Evolutionary conservation across 2,797 vertebrate genomes (phyloP).

Genomic region (Cyprinodon diabolis): DNA sequence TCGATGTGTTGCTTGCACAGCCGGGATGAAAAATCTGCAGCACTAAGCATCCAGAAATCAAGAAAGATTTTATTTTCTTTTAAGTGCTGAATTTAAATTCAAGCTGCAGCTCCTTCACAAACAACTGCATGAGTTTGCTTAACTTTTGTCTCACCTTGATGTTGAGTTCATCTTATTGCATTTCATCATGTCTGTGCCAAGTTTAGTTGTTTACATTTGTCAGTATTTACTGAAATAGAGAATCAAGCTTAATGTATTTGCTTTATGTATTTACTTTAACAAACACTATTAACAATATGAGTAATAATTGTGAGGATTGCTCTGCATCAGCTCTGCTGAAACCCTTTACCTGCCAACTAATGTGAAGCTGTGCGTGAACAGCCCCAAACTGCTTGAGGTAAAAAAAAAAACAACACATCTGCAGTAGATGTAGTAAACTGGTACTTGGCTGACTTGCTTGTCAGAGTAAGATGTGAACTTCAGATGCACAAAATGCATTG

Average conservation of each 20-base stretch:
- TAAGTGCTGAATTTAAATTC: neutral
- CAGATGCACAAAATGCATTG: conserved; percentile 43
- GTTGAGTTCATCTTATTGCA: conserved; percentile 27
- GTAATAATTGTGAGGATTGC: conserved; percentile 37
- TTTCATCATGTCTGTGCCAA: conserved; percentile 58
- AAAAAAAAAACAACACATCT: conserved; percentile 57
- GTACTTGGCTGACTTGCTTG: conserved; percentile 51
- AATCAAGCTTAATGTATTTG: conserved; percentile 1
- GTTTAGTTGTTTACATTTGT: conserved; percentile 59
- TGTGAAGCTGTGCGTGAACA: conserved; percentile 34
- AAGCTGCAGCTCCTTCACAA: conserved; percentile 1
- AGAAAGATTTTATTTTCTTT: neutral
- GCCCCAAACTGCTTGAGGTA: conserved; percentile 17
- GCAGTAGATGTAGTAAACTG: conserved; percentile 55
- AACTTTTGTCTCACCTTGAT: neutral
- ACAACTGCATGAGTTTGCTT: neutral
- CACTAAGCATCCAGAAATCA: neutral
- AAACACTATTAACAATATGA: conserved; percentile 43
- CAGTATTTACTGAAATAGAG: conserved; percentile 30
- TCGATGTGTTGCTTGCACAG: conserved; percentile 21
- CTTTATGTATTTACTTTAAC: conserved; percentile 30
- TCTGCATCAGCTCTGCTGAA: conserved; percentile 65
- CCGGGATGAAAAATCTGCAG: conserved; percentile 16
- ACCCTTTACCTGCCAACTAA: conserved; percentile 35
- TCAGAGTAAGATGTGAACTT: conserved; percentile 43